Conservation (phyloP, 2,797 vertebrate species). For the Simalia tracyae region DNA sequence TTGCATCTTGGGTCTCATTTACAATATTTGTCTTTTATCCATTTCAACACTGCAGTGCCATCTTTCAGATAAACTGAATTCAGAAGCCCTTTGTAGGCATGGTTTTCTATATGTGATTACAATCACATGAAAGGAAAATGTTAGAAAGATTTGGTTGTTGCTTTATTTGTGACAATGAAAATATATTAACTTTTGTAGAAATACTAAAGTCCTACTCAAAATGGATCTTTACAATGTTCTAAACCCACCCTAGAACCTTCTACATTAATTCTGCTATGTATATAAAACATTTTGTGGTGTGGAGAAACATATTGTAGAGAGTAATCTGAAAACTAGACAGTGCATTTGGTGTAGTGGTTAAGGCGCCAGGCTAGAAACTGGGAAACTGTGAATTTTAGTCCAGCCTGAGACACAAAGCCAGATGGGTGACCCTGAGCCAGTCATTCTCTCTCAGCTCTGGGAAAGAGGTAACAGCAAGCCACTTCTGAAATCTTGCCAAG, state of each 20-base stretch:
- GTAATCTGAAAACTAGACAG: slow-evolving; percentile 59
- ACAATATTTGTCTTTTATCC: not conserved
- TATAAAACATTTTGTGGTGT: slow-evolving; percentile 56
- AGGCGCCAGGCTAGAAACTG: not conserved
- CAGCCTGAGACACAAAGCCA: not conserved
- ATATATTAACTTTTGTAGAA: not conserved
- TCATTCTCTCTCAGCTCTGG: not conserved
- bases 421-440: not conserved
- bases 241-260: slow-evolving; percentile 33
- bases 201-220: slow-evolving; percentile 6
- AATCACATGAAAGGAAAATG: not conserved
- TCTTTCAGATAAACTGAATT: not conserved
- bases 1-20: not conserved
- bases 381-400: not conserved
- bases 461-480: not conserved
- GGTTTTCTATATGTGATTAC: not conserved
- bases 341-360: not conserved
- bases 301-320: slow-evolving; percentile 57
- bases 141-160: not conserved
- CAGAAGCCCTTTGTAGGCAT: not conserved
- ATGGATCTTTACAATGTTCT: slow-evolving; percentile 23
- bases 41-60: not conserved
- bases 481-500: not conserved
- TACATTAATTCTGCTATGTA: slow-evolving; percentile 47
- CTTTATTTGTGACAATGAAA: not conserved